Evolutionary conservation across 2,797 vertebrate genomes (phyloP).

Genomic region (Coregonus ussuriensis): DNA sequence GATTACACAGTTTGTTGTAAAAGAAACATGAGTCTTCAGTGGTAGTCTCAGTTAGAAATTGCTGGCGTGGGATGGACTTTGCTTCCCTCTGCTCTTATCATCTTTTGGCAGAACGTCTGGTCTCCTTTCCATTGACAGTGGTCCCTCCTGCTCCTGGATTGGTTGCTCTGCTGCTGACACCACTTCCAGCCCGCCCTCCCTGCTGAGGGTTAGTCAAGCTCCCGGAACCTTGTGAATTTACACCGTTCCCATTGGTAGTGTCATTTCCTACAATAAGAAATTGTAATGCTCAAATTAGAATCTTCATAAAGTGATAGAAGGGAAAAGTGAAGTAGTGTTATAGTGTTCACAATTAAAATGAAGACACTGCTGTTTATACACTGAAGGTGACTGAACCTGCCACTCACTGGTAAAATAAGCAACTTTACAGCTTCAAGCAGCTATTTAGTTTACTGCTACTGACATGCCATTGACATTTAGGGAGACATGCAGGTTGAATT

Average conservation of each 20-base stretch:
- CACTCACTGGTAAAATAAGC: neutral
- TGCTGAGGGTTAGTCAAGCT: constrained; percentile 56
- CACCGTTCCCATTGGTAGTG: constrained; percentile 77
- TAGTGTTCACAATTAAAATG: neutral
- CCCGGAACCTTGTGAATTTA: constrained; percentile 58
- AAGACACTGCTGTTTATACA: neutral
- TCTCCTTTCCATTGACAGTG: constrained; percentile 83
- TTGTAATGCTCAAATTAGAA: neutral
- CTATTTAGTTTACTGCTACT: neutral
- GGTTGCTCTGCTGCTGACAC: constrained; percentile 70
- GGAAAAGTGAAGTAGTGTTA: neutral
- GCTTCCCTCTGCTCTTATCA: constrained; percentile 53
- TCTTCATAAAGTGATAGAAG: neutral
- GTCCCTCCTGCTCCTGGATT: constrained; percentile 67
- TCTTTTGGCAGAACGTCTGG: constrained; percentile 81
- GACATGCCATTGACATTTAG: no score
- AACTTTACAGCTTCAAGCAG: neutral
- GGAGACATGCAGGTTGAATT: no score
- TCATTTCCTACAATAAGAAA: constrained; percentile 66
- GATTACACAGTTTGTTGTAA: no score
- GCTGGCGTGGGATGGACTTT: neutral
- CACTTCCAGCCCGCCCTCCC: constrained; percentile 69
- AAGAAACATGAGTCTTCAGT: no score
- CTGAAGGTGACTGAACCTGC: neutral
- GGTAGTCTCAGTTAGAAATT: neutral